Conservation (phyloP, 2,888 invertebrate species). For the Carcina quercana region DNA sequence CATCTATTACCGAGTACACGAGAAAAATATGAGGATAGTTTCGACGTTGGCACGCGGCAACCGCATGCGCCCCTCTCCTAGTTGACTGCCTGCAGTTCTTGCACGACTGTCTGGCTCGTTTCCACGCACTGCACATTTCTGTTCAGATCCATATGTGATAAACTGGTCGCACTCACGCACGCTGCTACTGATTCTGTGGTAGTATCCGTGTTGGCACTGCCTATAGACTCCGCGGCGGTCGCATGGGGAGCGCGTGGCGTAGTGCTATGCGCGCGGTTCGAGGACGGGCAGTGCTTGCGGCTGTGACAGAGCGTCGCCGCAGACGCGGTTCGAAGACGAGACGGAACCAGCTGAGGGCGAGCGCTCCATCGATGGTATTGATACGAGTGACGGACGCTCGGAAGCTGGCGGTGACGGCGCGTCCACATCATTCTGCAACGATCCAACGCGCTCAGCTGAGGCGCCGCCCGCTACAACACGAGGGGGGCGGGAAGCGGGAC, state of each 20-base stretch:
- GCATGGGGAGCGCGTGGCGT: constrained; percentile 20
- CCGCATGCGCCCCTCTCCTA: background rate
- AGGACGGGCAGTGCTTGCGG: constrained; percentile 12
- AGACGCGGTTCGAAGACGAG: constrained; percentile 11
- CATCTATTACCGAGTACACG: constrained; percentile 15
- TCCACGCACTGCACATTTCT: constrained; percentile 20
- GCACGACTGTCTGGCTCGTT: constrained; percentile 8
- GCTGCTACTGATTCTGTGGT: constrained; percentile 11
- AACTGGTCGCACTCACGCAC: constrained; percentile 9
- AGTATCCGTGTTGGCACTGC: constrained; percentile 11
- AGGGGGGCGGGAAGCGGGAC: constrained; percentile 21
- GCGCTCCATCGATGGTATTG: constrained; percentile 37
- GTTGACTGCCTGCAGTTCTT: constrained; percentile 1
- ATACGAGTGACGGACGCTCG: constrained; percentile 43
- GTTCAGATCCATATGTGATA: constrained; percentile 22
- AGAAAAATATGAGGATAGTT: constrained; percentile 21
- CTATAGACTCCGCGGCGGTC: constrained; percentile 14
- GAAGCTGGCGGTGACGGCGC: constrained; percentile 63
- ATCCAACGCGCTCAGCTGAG: constrained; percentile 66
- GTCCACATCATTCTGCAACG: constrained; percentile 72
- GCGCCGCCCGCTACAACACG: constrained; percentile 56
- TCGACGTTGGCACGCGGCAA: constrained; percentile 8
- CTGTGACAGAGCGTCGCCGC: constrained; percentile 14
- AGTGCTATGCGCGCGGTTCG: constrained; percentile 29
- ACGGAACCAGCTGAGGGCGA: constrained; percentile 15